Evolutionary conservation across 2,888 invertebrate species (phyloP), one percentile per base, ranked within the genome.

Genomic region (Trichacis sp.): DNA sequence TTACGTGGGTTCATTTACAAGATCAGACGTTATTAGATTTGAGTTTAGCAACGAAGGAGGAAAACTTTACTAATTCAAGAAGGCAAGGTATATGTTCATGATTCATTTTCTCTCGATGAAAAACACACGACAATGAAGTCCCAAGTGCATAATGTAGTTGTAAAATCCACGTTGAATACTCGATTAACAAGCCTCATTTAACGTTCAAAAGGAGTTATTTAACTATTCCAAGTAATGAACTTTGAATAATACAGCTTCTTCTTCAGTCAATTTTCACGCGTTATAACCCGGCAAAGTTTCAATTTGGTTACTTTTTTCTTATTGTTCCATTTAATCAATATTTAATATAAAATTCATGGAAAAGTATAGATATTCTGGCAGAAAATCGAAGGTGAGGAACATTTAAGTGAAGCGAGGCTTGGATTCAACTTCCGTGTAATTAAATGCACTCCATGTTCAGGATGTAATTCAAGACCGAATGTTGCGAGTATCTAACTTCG

Each of bases 221-320:
- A 49, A 56, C 29, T 49, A 56, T 56, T 56, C 71, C 65, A 59
- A 60, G 63, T 75, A 75, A 74, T 75, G 76, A 77, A 76, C 69
- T 72, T 71, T 76, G 72, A 76, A 75, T 77, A 75, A 78, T 77
- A 72, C 73, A 77, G 64, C 69, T 73, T 70, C 67, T 71, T 20
- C 43, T 29, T 12, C 30, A 55, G 18, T 42, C 48, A 48, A 54
- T 38, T 38, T 19, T 36, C 36, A 20, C 20, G 9, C 33, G 33
- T 49, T n/a, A n/a, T n/a, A n/a, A n/a, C n/a, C n/a, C n/a, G n/a
- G n/a, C n/a, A n/a, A n/a, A n/a, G n/a, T n/a, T n/a, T n/a, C n/a
- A n/a, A n/a, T n/a, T n/a, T n/a, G n/a, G n/a, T n/a, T n/a, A n/a
- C n/a, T n/a, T n/a, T n/a, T n/a, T n/a, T n/a, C n/a, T n/a, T n/a